Evolutionary conservation across 1,140 invertebrate genomes (phyloP).

Genomic region (Lerema accius): DNA sequence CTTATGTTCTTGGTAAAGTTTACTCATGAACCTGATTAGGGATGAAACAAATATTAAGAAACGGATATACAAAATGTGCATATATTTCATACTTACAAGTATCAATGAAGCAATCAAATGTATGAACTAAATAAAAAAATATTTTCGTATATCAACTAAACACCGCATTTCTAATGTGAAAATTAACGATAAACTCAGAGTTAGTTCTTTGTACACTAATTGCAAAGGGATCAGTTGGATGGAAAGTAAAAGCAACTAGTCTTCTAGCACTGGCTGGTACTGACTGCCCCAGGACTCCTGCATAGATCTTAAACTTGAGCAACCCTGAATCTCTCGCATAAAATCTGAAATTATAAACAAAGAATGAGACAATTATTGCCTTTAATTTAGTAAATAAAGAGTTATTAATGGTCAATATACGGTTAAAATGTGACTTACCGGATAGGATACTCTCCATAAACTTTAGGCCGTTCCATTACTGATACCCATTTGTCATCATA

Average conservation of each 20-base stretch:
- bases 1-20: too few species aligned
- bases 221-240: conserved; percentile 97
- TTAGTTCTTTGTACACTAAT: conserved; percentile 98
- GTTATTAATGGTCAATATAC: too few species aligned
- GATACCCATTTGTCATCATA: conserved; percentile 99
- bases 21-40: too few species aligned
- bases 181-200: conserved; percentile 98
- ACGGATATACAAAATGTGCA: too few species aligned
- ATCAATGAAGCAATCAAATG: conserved; percentile 6
- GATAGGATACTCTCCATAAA: conserved; percentile 96
- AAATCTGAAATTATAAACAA: too few species aligned
- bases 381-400: too few species aligned
- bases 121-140: conserved; percentile 13
- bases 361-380: too few species aligned
- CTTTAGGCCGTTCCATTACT: conserved; percentile 96
- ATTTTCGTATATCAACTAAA: conserved; percentile 55
- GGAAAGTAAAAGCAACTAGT: conserved; percentile 98
- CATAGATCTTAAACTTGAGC: conserved; percentile 94
- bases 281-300: conserved; percentile 86
- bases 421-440: conserved; percentile 84
- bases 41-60: too few species aligned
- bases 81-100: neutral
- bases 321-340: conserved; percentile 94
- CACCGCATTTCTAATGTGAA: conserved; percentile 89
- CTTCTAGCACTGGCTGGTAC: conserved; percentile 85